Evolutionary conservation across 2,113 vertebrate species (phyloP), one percentile per base, ranked within the genome.

Genomic region (Capra hircus): DNA sequence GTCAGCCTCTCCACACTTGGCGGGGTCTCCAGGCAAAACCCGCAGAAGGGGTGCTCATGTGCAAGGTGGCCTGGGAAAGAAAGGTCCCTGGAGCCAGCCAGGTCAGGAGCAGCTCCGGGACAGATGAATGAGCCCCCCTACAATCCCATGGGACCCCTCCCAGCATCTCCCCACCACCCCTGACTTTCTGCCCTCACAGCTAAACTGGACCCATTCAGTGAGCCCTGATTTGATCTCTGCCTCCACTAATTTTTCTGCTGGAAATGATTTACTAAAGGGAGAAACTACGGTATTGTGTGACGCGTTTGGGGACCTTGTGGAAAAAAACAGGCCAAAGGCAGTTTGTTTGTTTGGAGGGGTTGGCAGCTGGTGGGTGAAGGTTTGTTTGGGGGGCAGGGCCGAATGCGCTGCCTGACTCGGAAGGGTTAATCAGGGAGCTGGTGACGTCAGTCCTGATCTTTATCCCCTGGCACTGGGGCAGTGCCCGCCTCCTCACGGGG

Each of bases 381-480:
- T 96, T 96, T 74, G 19, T 36, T 82, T 85, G 67, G 88, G 82
- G 30, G 55, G 19, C 62, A 14, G 25, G 48, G 40, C 82, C 10
- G 33, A 88, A 15, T 52, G 45, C 33, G 14, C 80, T 8, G 64
- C 62, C 62, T 4, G 52, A 28, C 7, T 8, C 0, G 12, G 4
- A 96, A 97, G 98, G 88, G 98, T 98, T 98, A 98, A 99, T 30
- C 3, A 0, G 53, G 71, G 19, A 60, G 92, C 1, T 2, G 12
- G 36, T 98, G 98, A 98, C 98, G 97, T 97, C 91, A 98, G 92
- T 11, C n/a, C 60, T 0, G 94, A 62, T 53, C 95, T 97, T 90
- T 77, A 71, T 95, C 81, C 88, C 95, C 15, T 59, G 1, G 27
- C 27, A 2, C 88, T 97, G 95, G 98, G 60, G 98, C 98, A 98